These are phyloP conservation scores for Lophius piscatorius DNA, from an alignment of 2,113 vertebrate species.

Conservation along the genomic window DNA sequence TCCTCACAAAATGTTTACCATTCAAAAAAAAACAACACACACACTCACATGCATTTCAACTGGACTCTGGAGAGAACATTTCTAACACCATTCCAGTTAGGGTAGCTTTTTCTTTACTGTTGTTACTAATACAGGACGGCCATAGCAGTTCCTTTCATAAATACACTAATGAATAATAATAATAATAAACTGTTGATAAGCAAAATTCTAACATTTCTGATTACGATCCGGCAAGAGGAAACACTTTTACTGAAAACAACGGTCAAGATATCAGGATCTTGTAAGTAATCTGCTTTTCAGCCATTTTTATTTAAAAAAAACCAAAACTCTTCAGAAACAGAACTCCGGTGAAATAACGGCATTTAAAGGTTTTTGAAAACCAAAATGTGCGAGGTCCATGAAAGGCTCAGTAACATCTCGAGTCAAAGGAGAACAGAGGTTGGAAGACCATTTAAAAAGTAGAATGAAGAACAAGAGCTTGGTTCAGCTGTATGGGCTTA, in stretches of 20 bases:
- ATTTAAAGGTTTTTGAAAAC: slow-evolving; percentile 21
- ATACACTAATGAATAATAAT: slow-evolving; percentile 32
- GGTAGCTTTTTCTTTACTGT: slow-evolving; percentile 11
- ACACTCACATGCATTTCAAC: slow-evolving; percentile 47
- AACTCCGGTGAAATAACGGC: neutral
- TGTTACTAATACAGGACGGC: slow-evolving; percentile 36
- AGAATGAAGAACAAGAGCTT: slow-evolving; percentile 13
- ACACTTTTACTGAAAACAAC: slow-evolving; percentile 19
- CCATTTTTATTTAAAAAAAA: too few species aligned
- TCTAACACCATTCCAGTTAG: slow-evolving; percentile 38
- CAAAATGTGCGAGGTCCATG: slow-evolving; percentile 7
- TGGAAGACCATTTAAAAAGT: slow-evolving; percentile 57
- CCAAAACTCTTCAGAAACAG: neutral
- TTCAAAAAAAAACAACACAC: slow-evolving; percentile 31
- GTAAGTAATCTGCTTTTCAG: too few species aligned
- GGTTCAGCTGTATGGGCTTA: slow-evolving; percentile 21
- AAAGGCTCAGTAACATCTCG: slow-evolving; percentile 24
- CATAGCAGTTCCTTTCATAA: slow-evolving; percentile 46
- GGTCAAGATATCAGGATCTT: neutral
- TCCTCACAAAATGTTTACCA: slow-evolving; percentile 18
- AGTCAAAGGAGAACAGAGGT: slow-evolving; percentile 19
- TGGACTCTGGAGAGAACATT: slow-evolving; percentile 16
- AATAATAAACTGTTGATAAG: too few species aligned
- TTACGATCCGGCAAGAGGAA: slow-evolving; percentile 15
- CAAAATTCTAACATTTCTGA: too few species aligned